Evolutionary conservation across 2,888 invertebrate species (phyloP), one percentile per base, ranked within the genome.

Genomic region (Clitarchus hookeri): DNA sequence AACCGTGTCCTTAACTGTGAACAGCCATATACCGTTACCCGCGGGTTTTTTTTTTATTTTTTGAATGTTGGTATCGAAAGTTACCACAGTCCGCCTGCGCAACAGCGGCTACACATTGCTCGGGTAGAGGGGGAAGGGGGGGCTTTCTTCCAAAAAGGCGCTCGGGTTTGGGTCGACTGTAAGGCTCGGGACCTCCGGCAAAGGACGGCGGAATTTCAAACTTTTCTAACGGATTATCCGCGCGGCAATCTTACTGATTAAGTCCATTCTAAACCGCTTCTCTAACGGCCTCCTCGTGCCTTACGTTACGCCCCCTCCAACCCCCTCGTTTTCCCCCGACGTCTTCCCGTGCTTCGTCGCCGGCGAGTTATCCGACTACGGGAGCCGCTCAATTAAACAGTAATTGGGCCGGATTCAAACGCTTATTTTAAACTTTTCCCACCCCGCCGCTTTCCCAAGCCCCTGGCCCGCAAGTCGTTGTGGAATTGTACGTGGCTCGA

Each of bases 381-480:
- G 8, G 8, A n/a, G 65, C 65, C 65, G 65, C 65, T n/a, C 65
- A 65, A 65, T 65, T 65, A 65, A 65, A 65, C 65, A 65, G 65
- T 65, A 65, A 65, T 65, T 65, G 65, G 48, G 65, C 19, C 19
- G 65, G 65, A 65, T 65, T 65, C 19, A 23, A 23, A 23, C 65
- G 65, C 19, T 65, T 65, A 65, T 65, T 65, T 65, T 65, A 65
- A 65, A 65, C 65, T 65, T n/a, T n/a, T n/a, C n/a, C n/a, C n/a
- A n/a, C n/a, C 19, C 8, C 65, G 13, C 53, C 53, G 13, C 65
- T 19, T 23, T n/a, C n/a, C 65, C 65, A n/a, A n/a, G 11, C 3
- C 6, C 48, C 48, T 48, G n/a, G n/a, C 48, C 48, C 12, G 19
- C 13, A n/a, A 23, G 8, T 65, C 65, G n/a, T 19, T 23, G 65